Evolutionary conservation across 2,888 invertebrate genomes (phyloP).

Genomic region (Cabera pusaria): DNA sequence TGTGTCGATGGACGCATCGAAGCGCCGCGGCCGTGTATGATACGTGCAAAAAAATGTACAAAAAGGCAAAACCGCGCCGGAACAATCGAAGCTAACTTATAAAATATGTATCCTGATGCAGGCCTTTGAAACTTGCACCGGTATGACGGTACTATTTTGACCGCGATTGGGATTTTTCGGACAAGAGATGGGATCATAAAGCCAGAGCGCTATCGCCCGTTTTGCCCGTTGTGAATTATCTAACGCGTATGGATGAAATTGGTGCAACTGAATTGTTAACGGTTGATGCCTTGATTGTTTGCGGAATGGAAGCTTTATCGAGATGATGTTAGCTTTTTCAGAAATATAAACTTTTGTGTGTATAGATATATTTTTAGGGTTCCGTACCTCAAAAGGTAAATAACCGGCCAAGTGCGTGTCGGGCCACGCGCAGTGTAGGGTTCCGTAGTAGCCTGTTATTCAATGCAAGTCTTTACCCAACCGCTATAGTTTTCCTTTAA

Average conservation of each 20-base stretch:
- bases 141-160: constrained; percentile 63
- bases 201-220: constrained; percentile 38
- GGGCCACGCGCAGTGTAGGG: too few relatives aligned
- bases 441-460: too few relatives aligned
- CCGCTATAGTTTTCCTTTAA: too few relatives aligned
- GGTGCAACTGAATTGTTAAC: constrained; percentile 20
- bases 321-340: too few relatives aligned
- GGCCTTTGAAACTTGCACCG: constrained; percentile 74
- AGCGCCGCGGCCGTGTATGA: constrained; percentile 68
- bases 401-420: too few relatives aligned
- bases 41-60: constrained; percentile 56
- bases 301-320: too few relatives aligned
- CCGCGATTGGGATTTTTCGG: constrained; percentile 74
- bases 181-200: constrained; percentile 56
- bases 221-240: constrained; percentile 34
- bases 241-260: constrained; percentile 22
- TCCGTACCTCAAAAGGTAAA: too few relatives aligned
- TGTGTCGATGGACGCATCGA: constrained; percentile 75
- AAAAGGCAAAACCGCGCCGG: constrained; percentile 61
- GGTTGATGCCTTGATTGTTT: constrained; percentile 11
- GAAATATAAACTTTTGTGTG: too few relatives aligned
- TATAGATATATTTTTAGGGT: too few relatives aligned
- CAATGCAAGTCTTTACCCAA: too few relatives aligned
- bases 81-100: constrained; percentile 82
- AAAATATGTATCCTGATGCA: constrained; percentile 76